phyloP scores from a whole-genome alignment of 2,888 invertebrate species.

The Rhingia campestris region DNA sequence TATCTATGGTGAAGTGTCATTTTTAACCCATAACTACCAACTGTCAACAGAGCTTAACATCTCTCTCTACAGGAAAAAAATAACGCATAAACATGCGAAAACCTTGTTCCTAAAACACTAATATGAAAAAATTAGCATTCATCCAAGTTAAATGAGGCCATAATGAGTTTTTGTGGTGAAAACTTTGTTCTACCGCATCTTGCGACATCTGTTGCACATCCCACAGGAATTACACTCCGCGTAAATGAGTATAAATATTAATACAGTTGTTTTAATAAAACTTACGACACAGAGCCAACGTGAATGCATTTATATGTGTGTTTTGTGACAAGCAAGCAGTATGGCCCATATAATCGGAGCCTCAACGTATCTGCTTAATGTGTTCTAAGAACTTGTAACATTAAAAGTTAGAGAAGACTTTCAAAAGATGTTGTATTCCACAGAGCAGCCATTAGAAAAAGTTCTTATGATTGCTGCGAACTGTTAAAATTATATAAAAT shows the following conservation, averaged over 20 bases:
- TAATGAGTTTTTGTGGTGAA: slow-evolving; percentile 63
- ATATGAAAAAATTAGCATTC: slow-evolving; percentile 67
- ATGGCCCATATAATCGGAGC: slow-evolving; percentile 25
- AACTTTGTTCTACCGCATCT: slow-evolving; percentile 39
- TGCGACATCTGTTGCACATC: slow-evolving; percentile 69
- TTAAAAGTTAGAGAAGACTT: slow-evolving; percentile 54
- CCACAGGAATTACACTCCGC: slow-evolving; percentile 59
- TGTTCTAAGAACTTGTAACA: slow-evolving; percentile 39
- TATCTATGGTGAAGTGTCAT: no score
- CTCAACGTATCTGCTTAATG: slow-evolving; percentile 23
- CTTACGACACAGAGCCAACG: slow-evolving; percentile 27
- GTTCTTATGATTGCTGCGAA: slow-evolving; percentile 19
- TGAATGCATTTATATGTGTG: slow-evolving; percentile 51
- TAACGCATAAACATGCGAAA: slow-evolving; percentile 23
- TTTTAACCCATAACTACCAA: no score
- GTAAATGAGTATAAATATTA: slow-evolving; percentile 72
- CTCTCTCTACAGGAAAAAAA: background rate
- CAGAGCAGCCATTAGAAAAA: slow-evolving; percentile 44
- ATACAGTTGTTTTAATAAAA: slow-evolving; percentile 70
- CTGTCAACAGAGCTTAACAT: no score
- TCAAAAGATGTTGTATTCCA: slow-evolving; percentile 20
- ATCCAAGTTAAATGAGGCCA: slow-evolving; percentile 66
- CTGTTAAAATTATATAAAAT: slow-evolving; percentile 28
- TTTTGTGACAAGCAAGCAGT: slow-evolving; percentile 2
- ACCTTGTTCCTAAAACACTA: slow-evolving; percentile 28